Evolutionary conservation across 2,888 invertebrate genomes (phyloP).

Genomic region (Xanthorhoe spadicearia): DNA sequence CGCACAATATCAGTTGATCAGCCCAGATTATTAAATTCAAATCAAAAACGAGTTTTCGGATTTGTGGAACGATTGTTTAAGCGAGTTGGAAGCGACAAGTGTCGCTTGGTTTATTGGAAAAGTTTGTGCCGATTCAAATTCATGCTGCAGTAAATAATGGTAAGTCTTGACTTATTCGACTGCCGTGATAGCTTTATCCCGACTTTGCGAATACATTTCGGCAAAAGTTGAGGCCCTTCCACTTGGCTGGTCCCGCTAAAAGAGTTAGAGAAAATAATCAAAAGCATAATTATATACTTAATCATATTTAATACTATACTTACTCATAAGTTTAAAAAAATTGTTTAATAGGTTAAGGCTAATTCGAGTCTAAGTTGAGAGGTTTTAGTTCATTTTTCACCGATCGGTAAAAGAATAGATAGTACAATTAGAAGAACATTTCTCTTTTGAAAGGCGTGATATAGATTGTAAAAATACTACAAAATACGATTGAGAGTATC

Average conservation of each 20-base stretch:
- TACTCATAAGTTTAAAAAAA: too few species aligned
- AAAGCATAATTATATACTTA: too few species aligned
- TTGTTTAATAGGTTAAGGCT: too few species aligned
- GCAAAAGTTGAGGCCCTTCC: constrained; percentile 15
- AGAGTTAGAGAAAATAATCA: neutral
- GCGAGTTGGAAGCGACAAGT: constrained; percentile 34
- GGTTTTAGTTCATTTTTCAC: too few species aligned
- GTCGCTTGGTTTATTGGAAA: constrained; percentile 38
- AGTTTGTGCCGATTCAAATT: constrained; percentile 34
- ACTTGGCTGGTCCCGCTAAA: constrained; percentile 1
- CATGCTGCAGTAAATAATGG: constrained; percentile 39
- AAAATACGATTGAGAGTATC: too few species aligned
- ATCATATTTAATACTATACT: too few species aligned
- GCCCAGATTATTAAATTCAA: neutral
- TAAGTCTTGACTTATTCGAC: constrained; percentile 36
- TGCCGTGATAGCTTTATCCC: constrained; percentile 37
- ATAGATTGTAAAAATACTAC: too few species aligned
- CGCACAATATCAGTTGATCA: too few species aligned
- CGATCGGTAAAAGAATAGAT: too few species aligned
- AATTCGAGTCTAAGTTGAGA: too few species aligned
- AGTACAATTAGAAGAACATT: too few species aligned
- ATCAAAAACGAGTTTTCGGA: constrained; percentile 2
- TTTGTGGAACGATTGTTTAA: constrained; percentile 23
- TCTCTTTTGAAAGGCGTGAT: too few species aligned
- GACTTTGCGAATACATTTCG: constrained; percentile 34